A percentile compares a stretch with the other conserved stretches of the same genome.
phyloP scores from a whole-genome alignment of 2,888 invertebrate species.

The Oscheius onirici region DNA sequence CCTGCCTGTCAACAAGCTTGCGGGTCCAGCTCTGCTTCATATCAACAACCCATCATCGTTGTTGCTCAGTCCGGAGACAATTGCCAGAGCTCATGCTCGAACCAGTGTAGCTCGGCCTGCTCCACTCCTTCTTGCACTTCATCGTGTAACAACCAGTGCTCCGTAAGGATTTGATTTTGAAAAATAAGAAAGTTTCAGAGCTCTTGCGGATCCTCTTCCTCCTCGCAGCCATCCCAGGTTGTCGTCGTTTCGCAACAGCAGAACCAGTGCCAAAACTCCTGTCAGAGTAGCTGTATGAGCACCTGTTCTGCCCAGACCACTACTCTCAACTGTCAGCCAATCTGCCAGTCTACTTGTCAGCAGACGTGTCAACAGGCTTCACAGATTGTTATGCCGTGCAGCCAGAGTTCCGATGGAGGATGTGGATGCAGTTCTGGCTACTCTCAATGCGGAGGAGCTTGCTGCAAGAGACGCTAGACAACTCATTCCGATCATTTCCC shows the following conservation, averaged over 20 bases:
- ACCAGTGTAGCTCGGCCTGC: conserved; percentile 54
- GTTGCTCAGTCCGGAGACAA: conserved; percentile 52
- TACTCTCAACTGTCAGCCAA: conserved; percentile 53
- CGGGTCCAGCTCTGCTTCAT: conserved; percentile 33
- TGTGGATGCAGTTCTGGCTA: no score
- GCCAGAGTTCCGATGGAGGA: background rate
- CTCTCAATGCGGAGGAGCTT: no score
- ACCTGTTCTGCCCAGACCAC: conserved; percentile 49
- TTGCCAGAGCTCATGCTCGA: conserved; percentile 56
- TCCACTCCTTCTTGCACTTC: conserved; percentile 47
- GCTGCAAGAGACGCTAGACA: background rate
- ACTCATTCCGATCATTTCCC: background rate
- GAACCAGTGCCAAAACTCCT: conserved; percentile 47
- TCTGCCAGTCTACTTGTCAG: conserved; percentile 56
- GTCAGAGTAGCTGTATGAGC: conserved; percentile 57
- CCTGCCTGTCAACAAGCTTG: conserved; percentile 51
- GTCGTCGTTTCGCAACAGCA: conserved; percentile 54
- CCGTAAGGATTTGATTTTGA: conserved; percentile 30
- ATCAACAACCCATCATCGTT: conserved; percentile 47
- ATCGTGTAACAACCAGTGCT: conserved; percentile 51
- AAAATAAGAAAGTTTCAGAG: background rate
- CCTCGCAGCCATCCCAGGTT: conserved; percentile 34
- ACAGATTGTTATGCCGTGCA: conserved; percentile 48
- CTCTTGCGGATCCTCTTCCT: conserved; percentile 5
- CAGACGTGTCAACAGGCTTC: conserved; percentile 59